Percentiles rank a stretch among this genome's conserved stretches.
These are phyloP conservation scores for Nycticebus coucang DNA, from an alignment of 2,113 vertebrate genomes.

Conservation along the genomic window DNA sequence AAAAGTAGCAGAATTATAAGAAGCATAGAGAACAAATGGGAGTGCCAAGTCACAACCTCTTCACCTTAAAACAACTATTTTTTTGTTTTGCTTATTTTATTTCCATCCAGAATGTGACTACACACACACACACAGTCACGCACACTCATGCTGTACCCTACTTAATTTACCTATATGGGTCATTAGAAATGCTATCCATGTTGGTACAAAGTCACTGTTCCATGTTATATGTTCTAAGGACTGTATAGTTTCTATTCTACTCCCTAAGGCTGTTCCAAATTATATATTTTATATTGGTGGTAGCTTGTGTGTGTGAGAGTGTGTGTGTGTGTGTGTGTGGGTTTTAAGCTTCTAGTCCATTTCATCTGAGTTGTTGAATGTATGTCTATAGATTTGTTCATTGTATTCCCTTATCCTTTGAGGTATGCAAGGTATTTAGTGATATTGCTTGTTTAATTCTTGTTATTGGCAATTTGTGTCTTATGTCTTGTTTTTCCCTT, in stretches of 20 bases:
- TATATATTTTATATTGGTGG: neutral
- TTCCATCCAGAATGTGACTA: neutral
- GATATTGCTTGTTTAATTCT: neutral
- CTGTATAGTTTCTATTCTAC: neutral
- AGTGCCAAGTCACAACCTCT: neutral
- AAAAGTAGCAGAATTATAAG: neutral
- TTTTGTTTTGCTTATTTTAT: constrained; percentile 5
- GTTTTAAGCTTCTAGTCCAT: neutral
- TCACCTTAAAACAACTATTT: neutral
- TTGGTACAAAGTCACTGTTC: neutral
- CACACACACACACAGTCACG: neutral
- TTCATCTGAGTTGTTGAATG: neutral
- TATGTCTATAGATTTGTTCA: neutral
- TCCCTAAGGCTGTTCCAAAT: neutral
- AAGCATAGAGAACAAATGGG: neutral
- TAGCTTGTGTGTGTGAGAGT: neutral
- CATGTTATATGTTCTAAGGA: no score
- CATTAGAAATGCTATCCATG: neutral
- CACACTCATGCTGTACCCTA: neutral
- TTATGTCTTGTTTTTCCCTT: neutral
- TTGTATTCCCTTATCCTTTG: neutral
- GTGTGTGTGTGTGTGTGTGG: no score
- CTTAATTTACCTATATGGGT: neutral
- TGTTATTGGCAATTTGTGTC: neutral
- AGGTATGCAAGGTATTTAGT: neutral